phyloP scores from a whole-genome alignment of 1,140 invertebrate species.

The Archivesica marissinica region DNA sequence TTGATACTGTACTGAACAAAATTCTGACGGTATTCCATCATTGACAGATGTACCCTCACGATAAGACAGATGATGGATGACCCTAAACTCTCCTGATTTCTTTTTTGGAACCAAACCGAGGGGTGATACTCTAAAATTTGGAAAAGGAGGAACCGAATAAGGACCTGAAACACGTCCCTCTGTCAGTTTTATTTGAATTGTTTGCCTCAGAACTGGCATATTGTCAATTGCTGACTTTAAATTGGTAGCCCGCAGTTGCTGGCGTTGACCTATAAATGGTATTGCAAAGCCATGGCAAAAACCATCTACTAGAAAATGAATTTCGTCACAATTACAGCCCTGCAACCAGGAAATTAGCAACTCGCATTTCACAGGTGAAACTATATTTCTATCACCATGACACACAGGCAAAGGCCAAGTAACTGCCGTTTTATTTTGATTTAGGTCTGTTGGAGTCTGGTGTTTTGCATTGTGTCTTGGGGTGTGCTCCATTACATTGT shows the following conservation, averaged over 20 bases:
- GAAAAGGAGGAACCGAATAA: constrained; percentile 7
- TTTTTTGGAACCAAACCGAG: constrained; percentile 54
- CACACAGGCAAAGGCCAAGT: background rate
- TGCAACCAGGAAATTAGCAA: background rate
- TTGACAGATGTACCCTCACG: constrained; percentile 45
- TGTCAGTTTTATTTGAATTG: constrained; percentile 1
- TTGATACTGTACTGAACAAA: constrained; percentile 41
- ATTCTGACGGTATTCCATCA: constrained; percentile 50
- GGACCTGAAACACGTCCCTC: constrained; percentile 33
- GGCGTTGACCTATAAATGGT: constrained; percentile 3
- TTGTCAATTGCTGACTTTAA: constrained; percentile 42
- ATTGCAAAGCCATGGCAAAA: constrained; percentile 51
- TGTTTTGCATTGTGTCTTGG: background rate
- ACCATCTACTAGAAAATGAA: background rate
- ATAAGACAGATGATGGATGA: constrained; percentile 59
- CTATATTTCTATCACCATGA: background rate
- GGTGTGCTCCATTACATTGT: constrained; percentile 3
- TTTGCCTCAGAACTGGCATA: background rate
- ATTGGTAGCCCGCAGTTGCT: background rate
- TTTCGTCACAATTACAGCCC: background rate
- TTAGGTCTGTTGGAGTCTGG: background rate
- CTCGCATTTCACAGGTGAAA: background rate
- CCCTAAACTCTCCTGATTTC: background rate
- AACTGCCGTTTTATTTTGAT: background rate
- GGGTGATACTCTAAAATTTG: constrained; percentile 40